Evolutionary conservation across 92 coral and sea anemone species (phyloP).

Genomic region (Diadumene lineata): DNA sequence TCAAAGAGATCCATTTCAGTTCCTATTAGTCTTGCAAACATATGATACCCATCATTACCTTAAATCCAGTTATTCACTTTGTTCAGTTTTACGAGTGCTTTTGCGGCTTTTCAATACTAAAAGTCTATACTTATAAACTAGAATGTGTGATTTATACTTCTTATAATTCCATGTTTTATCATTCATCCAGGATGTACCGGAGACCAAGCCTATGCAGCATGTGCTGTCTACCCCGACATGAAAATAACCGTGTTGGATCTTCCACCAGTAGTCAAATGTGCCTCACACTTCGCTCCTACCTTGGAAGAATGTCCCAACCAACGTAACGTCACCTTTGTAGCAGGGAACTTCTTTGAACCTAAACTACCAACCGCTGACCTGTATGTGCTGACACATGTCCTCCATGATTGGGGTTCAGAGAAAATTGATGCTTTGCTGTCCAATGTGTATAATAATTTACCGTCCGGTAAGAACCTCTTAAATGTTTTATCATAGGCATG

Average conservation of each 20-base stretch:
- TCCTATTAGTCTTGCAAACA: too few relatives aligned
- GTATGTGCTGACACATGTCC: constrained; percentile 50
- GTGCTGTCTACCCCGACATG: constrained; percentile 68
- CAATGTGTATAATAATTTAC: constrained; percentile 55
- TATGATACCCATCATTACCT: too few relatives aligned
- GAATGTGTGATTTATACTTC: too few relatives aligned
- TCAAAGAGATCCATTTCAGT: too few relatives aligned
- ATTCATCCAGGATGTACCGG: constrained; percentile 63
- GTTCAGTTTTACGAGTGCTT: too few relatives aligned
- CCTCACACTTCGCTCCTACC: constrained; percentile 55
- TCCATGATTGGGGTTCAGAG: constrained; percentile 67
- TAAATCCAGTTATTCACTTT: too few relatives aligned
- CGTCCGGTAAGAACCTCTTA: constrained; percentile 63
- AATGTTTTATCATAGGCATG: too few relatives aligned
- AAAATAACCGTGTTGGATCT: constrained; percentile 70
- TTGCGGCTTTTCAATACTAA: too few relatives aligned
- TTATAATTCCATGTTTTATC: too few relatives aligned
- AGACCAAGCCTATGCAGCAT: constrained; percentile 47
- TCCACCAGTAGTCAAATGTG: constrained; percentile 57
- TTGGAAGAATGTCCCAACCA: constrained; percentile 67
- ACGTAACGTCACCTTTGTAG: constrained; percentile 55
- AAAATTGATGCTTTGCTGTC: constrained; percentile 49
- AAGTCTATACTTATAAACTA: too few relatives aligned
- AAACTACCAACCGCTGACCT: constrained; percentile 74
- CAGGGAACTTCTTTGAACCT: constrained; percentile 66